Base-by-base conservation (phyloP, 2,888 invertebrate species). In the Pasiphila rectangulata region DNA sequence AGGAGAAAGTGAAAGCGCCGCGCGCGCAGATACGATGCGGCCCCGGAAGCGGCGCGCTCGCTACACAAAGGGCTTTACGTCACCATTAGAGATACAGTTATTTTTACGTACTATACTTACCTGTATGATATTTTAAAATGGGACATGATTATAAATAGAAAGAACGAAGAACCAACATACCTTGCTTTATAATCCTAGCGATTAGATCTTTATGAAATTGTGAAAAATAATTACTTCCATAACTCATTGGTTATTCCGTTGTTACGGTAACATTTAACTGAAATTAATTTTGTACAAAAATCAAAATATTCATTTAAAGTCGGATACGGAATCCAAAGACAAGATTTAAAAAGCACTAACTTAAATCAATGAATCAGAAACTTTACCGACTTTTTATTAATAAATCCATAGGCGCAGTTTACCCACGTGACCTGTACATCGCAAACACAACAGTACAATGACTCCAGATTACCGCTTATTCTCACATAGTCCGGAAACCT, bases 351-450 rank as follows among this genome's bases (percentile, higher is more conserved):
- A 38, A 43, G 39, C 55, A 65, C 57, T 59, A 55, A 56, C 54
- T 56, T 50, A 58, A 58, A 61, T 57, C 51, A 61, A 55, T 60
- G 64, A 65, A 69, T 70, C 64, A 72, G 69, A 77, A 84, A 83
- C 74, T 76, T 84, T 87, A 88, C 87, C 86, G 86, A 87, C 87
- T 85, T 87, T 87, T 86, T 79, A 82, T 74, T 72, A 81, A 75
- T 78, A 85, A 81, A 87, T 88, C 88, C 87, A 85, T 86, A 83
- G 76, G 83, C 77, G 83, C 66, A 65, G 81, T 69, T 75, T 81
- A 75, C 79, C 74, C 75, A 72, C 72, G 72, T 67, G 73, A 67
- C 63, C 64, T 63, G 68, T 73, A 81, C 81, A 86, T 83, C 62
- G 70, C 72, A 67, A 69, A 69, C 81, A 73, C 73, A 70, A 67